Base-by-base conservation (phyloP, 2,888 invertebrate species). In the Dioctria rufipes region DNA sequence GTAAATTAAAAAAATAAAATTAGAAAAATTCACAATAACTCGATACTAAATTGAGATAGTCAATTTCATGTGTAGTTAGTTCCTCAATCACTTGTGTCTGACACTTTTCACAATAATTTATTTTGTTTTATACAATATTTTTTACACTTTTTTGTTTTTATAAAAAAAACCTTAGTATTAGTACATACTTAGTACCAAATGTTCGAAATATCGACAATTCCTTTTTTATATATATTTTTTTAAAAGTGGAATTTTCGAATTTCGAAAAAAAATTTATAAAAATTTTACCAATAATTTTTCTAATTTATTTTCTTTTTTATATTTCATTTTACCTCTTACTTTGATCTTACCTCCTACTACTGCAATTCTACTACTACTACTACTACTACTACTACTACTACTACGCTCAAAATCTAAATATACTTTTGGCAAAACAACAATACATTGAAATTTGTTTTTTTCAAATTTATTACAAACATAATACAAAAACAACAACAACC, bases 291-390 rank as follows among this genome's bases (percentile, higher is more conserved):
- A 25, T 25, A 61, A 25, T 65, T 65, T 65, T 43, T 75, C 75
- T 75, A 75, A 75, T 75, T 75, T 54, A 54, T 71, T 71, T 71
- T 61, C 61, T 75, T 75, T 69, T 75, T 42, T 75, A 75, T 60
- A 75, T 75, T 75, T 75, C 75, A 75, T 75, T 75, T 75, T 60
- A 39, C 73, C 46, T 75, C 61, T 75, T 75, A 75, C 60, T 75
- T 60, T 75, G 61, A 75, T 60, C 75, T 61, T 51, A 37, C 37
- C 51, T 75, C 60, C 42, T 75, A 61, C 75, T 60, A 75, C 75
- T 75, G 51, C 75, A 51, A 40, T 51, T 40, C 9, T 58, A 58
- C 40, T 75, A 42, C 58, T 58, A 61, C 61, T 37, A 54, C 71
- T 71, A n/a, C n/a, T n/a, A n/a, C n/a, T n/a, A n/a, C n/a, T n/a